phyloP scores from a whole-genome alignment of 35 echinoderm and acorn worm genomes.

The Apostichopus californicus region DNA sequence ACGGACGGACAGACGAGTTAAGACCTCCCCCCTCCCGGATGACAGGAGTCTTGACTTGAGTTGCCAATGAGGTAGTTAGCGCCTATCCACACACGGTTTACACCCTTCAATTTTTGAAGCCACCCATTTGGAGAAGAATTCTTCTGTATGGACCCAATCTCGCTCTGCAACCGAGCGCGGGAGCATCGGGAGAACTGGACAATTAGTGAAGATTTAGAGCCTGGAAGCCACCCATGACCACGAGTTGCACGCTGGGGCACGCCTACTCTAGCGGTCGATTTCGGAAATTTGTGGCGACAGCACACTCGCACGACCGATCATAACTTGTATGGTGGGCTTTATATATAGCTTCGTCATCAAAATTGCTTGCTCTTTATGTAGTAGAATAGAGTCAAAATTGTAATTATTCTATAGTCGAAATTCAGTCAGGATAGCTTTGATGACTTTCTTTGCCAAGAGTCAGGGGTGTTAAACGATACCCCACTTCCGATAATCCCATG shows the following conservation, averaged over 20 bases:
- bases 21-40: slow-evolving; percentile 85
- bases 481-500: no score
- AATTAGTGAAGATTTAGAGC: slow-evolving; percentile 68
- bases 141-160: slow-evolving; percentile 47
- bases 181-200: slow-evolving; percentile 82
- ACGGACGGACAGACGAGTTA: slow-evolving; percentile 49
- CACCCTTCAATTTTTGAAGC: slow-evolving; percentile 63
- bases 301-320: slow-evolving; percentile 80
- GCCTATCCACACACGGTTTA: slow-evolving; percentile 66
- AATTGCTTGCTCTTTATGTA: no score
- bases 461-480: no score
- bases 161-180: slow-evolving; percentile 91
- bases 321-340: no score
- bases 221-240: slow-evolving; percentile 86
- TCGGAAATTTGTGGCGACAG: slow-evolving; percentile 87
- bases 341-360: no score
- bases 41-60: slow-evolving; percentile 63
- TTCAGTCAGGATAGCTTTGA: no score
- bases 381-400: no score
- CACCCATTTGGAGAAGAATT: slow-evolving; percentile 62
- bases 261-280: slow-evolving; percentile 93
- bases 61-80: slow-evolving; percentile 71
- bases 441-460: no score
- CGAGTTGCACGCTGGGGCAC: slow-evolving; percentile 82
- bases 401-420: no score